These are phyloP conservation scores for Dynastes tityus DNA, from an alignment of 2,888 invertebrate species.

Conservation along the genomic window DNA sequence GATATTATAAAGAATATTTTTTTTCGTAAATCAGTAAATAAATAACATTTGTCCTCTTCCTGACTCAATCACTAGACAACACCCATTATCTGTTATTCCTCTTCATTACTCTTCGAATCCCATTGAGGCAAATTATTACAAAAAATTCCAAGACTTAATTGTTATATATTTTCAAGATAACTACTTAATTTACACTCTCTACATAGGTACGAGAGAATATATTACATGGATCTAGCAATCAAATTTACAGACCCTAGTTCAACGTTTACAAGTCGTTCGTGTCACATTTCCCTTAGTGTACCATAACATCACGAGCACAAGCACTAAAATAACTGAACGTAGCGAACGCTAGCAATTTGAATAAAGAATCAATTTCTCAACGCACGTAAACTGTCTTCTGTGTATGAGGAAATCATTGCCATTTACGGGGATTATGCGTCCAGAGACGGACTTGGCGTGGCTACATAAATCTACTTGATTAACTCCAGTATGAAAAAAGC, in stretches of 20 bases:
- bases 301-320: not conserved
- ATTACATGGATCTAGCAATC: not conserved
- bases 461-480: constrained; percentile 32
- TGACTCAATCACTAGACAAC: too few relatives aligned
- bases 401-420: constrained; percentile 33
- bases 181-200: not conserved
- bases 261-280: too few relatives aligned
- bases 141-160: too few relatives aligned
- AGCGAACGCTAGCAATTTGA: not conserved
- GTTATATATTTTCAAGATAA: not conserved
- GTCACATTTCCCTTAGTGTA: too few relatives aligned
- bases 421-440: constrained; percentile 27
- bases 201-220: not conserved
- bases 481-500: constrained; percentile 27
- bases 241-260: not conserved
- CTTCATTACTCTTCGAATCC: too few relatives aligned
- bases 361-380: constrained; percentile 27
- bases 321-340: not conserved
- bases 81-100: too few relatives aligned
- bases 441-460: not conserved
- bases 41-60: too few relatives aligned
- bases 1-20: too few relatives aligned
- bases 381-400: constrained; percentile 1
- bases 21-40: too few relatives aligned
- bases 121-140: too few relatives aligned